phyloP scores from a whole-genome alignment of 2,797 vertebrate genomes.

The Bufotes viridis region DNA sequence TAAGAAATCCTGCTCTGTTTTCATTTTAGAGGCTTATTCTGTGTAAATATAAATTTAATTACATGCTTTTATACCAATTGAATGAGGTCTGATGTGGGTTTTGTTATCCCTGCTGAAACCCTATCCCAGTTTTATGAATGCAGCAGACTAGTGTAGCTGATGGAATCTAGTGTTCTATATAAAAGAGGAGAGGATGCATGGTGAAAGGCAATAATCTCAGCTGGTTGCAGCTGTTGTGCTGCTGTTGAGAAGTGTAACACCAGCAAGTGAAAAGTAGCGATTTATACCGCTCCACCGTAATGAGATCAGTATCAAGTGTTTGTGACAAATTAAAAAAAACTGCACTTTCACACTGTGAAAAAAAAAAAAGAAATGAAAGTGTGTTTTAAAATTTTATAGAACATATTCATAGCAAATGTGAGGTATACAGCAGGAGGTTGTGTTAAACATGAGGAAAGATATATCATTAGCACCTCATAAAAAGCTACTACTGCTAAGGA shows the following conservation, averaged over 20 bases:
- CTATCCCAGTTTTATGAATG: conserved; percentile 54
- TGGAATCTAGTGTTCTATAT: conserved; percentile 61
- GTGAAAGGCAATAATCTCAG: conserved; percentile 46
- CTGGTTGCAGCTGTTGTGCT: conserved; percentile 65
- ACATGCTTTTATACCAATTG: conserved; percentile 40
- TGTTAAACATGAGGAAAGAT: neutral
- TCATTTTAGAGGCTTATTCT: neutral
- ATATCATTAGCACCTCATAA: neutral
- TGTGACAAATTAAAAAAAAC: conserved; percentile 24
- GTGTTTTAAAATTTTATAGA: neutral
- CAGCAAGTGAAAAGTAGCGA: conserved; percentile 33
- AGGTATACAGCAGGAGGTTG: neutral
- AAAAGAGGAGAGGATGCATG: conserved; percentile 63
- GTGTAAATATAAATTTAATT: conserved; percentile 24
- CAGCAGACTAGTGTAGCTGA: conserved; percentile 68
- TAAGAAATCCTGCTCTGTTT: neutral
- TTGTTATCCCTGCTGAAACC: conserved; percentile 45
- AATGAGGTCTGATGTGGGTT: conserved; percentile 39
- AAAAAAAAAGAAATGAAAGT: neutral
- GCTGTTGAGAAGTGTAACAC: conserved; percentile 45
- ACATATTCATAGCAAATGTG: conserved; percentile 3
- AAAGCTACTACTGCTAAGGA: neutral
- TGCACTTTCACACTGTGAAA: conserved; percentile 1
- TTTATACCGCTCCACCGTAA: conserved; percentile 32
- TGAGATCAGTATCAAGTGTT: conserved; percentile 27